Base-by-base conservation (phyloP, 2,888 invertebrate genomes). In the Mimachlamys varia region DNA sequence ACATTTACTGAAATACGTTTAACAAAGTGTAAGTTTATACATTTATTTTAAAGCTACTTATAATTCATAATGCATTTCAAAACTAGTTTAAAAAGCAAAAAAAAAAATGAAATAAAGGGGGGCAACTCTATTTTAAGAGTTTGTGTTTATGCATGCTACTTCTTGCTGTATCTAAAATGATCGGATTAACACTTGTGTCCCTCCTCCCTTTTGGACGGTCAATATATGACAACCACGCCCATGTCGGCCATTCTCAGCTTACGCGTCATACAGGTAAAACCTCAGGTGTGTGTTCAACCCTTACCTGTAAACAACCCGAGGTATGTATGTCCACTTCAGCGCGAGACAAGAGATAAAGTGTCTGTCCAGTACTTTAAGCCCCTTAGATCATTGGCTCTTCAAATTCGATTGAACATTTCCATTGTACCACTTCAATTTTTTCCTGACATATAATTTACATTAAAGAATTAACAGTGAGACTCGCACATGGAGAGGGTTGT, bases 381-480 rank as follows among this genome's bases (percentile, higher is more conserved):
- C 33, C 13, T 13, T 33, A 76, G 76, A 76, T 76, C 76, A 76
- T 76, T 76, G 76, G 76, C 76, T 17, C 76, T 76, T 76, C 76
- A 76, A 22, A 76, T 76, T 76, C 76, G 76, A 76, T 76, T 76
- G 76, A 76, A 76, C 76, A 33, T 76, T 76, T 76, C 15, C 76
- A 76, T 33, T 33, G 76, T 22, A 17, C 76, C 76, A 76, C 76
- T 76, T 76, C 22, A 76, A 22, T 76, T 76, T 76, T 76, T 76
- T 76, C 76, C 76, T 33, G 76, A 76, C 76, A 76, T 76, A 22
- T 76, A 76, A 76, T 76, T 76, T 76, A 76, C 76, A 76, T 76
- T 76, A 76, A 76, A 76, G 33, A 4, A 76, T 76, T 27, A 76
- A 27, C n/a, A 76, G 22, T 27, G 33, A 76, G 13, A 10, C 27